Percentiles rank a stretch among this genome's conserved stretches.
Conservation (phyloP, 2,113 vertebrate genomes). For the Reinhardtius hippoglossoides region DNA sequence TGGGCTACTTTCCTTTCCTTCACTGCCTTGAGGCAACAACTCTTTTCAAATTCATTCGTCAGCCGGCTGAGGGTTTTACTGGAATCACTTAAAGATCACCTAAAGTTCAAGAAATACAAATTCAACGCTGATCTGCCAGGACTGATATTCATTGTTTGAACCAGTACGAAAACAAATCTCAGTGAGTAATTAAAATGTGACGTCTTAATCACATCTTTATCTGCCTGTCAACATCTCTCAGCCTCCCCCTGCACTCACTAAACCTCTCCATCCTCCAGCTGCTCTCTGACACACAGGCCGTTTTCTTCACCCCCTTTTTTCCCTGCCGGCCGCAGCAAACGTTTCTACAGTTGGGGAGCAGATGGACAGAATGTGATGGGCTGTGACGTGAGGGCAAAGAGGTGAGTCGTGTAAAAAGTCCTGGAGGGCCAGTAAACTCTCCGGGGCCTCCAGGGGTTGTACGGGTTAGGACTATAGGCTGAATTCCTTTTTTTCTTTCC, state of each 20-base stretch:
- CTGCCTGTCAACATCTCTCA: constrained; percentile 43
- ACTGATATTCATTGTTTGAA: constrained; percentile 34
- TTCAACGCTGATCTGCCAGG: constrained; percentile 24
- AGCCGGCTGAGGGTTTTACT: constrained; percentile 10
- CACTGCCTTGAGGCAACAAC: neutral
- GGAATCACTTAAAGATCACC: constrained; percentile 23
- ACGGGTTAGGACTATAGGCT: constrained; percentile 29
- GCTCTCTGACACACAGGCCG: neutral
- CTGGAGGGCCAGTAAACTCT: constrained; percentile 45
- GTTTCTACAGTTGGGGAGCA: constrained; percentile 31
- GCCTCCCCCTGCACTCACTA: constrained; percentile 16
- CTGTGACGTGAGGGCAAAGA: constrained; percentile 63
- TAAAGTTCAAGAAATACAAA: constrained; percentile 13
- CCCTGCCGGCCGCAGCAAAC: constrained; percentile 5
- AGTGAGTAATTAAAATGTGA: constrained; percentile 43
- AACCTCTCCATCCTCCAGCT: constrained; percentile 23
- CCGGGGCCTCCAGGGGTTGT: constrained; percentile 13
- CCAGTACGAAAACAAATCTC: neutral
- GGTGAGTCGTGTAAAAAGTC: constrained; percentile 55
- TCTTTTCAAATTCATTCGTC: neutral
- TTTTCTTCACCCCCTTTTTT: neutral
- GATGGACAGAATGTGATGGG: constrained; percentile 44
- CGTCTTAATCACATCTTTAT: constrained; percentile 51
- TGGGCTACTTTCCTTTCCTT: neutral
- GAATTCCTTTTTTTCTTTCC: constrained; percentile 18